These are phyloP conservation scores for Euleptes europaea DNA, from an alignment of 2,113 vertebrate species.

Conservation along the genomic window DNA sequence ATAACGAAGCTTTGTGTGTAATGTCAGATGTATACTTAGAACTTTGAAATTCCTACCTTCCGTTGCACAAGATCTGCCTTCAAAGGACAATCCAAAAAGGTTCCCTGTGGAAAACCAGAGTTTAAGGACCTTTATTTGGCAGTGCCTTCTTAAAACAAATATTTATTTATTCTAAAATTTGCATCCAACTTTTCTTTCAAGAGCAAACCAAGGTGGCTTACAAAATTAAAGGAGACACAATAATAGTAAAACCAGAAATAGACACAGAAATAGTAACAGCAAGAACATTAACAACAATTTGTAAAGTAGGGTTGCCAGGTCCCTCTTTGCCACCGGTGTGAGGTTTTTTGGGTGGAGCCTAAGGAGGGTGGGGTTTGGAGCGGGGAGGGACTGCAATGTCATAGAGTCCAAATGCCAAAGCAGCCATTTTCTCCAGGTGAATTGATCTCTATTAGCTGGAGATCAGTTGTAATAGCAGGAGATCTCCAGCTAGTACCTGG, in stretches of 20 bases:
- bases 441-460: too few relatives aligned
- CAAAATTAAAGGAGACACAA: not conserved
- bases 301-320: too few relatives aligned
- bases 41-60: constrained; percentile 42
- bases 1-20: constrained; percentile 49
- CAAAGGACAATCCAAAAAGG: constrained; percentile 24
- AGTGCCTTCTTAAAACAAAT: not conserved
- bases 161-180: not conserved
- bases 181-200: not conserved
- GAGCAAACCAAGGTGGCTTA: not conserved
- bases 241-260: not conserved
- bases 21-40: constrained; percentile 48
- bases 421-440: too few relatives aligned
- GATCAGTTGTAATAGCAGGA: too few relatives aligned
- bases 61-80: constrained; percentile 30
- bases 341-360: too few relatives aligned
- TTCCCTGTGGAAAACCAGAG: not conserved
- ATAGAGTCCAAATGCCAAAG: too few relatives aligned
- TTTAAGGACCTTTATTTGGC: constrained; percentile 31
- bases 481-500: too few relatives aligned
- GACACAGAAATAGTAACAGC: not conserved
- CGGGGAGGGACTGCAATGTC: too few relatives aligned
- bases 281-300: too few relatives aligned
- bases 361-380: too few relatives aligned
- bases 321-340: too few relatives aligned